Base-by-base conservation (phyloP, 2,888 invertebrate genomes). In the Leucoptera coffeella region DNA sequence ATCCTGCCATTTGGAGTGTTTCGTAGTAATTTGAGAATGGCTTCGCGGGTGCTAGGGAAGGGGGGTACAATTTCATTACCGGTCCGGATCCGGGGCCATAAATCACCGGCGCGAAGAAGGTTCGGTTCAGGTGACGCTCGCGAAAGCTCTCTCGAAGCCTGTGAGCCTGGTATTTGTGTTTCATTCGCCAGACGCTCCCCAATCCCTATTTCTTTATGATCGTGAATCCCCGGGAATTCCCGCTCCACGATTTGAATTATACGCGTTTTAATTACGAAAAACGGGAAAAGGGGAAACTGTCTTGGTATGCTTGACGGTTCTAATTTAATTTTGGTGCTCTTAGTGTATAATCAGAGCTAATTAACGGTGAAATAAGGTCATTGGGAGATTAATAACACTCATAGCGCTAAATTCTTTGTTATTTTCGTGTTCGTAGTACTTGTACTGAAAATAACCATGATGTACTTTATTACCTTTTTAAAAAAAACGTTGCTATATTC, bases 101-200 rank as follows among this genome's bases (percentile, higher is more conserved):
- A 72, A 73, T 72, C 73, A 72, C 69, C 62, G 58, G 54, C 57
- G 52, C 73, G 73, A 71, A 74, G 71, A 64, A 61, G 67, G 65
- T 65, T 62, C 64, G 61, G 74, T 72, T 75, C 65, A 61, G 71
- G 71, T 69, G 69, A 62, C 64, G 74, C 65, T 67, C 59, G 40
- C 50, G 46, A 50, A 58, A 53, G 54, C 59, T 47, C 55, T 27
- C 32, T 24, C 32, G 29, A 31, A 32, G 35, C 31, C 33, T 31
- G 23, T 54, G 57, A 60, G 54, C 59, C 55, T 46, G 52, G 57
- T 50, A 56, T 54, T 59, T 58, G 57, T 53, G 55, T 57, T 60
- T 54, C 60, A 53, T 55, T 59, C 57, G 43, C 37, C 38, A 39
- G 42, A 43, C 42, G 38, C 41, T 41, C 42, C 43, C 43, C 48